Conservation (phyloP, 2,888 invertebrate genomes). For the Conops quadrifasciatus region DNA sequence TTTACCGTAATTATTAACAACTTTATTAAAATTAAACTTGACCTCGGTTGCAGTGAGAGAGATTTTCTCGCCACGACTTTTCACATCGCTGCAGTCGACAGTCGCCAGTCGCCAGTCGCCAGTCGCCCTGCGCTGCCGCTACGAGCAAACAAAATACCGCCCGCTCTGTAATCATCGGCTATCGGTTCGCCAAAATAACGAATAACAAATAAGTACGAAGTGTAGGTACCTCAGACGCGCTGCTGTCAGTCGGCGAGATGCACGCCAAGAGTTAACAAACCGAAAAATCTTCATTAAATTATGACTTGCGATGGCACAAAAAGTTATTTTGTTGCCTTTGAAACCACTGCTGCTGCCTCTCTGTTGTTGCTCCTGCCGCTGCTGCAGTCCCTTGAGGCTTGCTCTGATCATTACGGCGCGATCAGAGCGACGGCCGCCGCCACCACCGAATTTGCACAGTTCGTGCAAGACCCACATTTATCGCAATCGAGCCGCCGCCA, state of each 20-base stretch:
- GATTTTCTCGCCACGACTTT: not conserved
- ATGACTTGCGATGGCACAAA: conserved; percentile 31
- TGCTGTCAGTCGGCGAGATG: conserved; percentile 39
- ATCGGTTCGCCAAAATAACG: conserved; percentile 30
- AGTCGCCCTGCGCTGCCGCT: too few species aligned
- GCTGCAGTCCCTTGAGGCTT: conserved; percentile 5
- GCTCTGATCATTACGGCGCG: too few species aligned
- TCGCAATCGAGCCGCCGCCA: conserved; percentile 42
- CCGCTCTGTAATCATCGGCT: conserved; percentile 29
- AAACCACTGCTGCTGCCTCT: conserved; percentile 2
- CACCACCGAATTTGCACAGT: conserved; percentile 26
- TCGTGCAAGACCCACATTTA: conserved; percentile 44
- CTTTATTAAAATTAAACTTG: conserved; percentile 34
- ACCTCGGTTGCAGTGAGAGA: conserved; percentile 3
- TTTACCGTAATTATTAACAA: conserved; percentile 16
- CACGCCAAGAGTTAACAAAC: conserved; percentile 43
- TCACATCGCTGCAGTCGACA: not conserved
- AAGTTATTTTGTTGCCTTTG: not conserved
- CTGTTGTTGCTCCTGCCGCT: conserved; percentile 6
- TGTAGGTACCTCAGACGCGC: not conserved
- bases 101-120: too few species aligned
- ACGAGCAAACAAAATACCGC: conserved; percentile 16
- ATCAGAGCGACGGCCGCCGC: not conserved
- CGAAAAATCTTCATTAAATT: conserved; percentile 44
- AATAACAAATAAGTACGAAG: conserved; percentile 33